Evolutionary conservation across 2,888 invertebrate species (phyloP).

Genomic region (Thymelicus lineola): DNA sequence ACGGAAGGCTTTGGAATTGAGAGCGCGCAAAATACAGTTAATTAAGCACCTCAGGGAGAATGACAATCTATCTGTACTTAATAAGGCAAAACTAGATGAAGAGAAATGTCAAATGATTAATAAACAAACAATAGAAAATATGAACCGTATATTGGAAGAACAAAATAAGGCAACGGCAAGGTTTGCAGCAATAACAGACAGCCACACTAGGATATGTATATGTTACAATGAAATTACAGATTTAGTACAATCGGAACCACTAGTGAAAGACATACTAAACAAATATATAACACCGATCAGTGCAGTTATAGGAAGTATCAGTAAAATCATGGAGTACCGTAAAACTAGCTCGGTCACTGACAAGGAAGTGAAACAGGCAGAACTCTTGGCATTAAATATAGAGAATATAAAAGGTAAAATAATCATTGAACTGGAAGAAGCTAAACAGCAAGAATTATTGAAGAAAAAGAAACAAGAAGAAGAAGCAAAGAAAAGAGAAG

Average conservation of each 20-base stretch:
- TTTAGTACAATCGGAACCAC: conserved; percentile 72
- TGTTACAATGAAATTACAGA: conserved; percentile 83
- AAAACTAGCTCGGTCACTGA: conserved; percentile 73
- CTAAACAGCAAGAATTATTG: conserved; percentile 57
- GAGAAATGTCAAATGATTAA: conserved; percentile 77
- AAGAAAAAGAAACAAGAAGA: conserved; percentile 62
- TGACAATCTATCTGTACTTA: conserved; percentile 76
- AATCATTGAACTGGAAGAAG: conserved; percentile 62
- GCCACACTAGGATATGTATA: conserved; percentile 83
- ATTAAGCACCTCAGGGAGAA: conserved; percentile 76
- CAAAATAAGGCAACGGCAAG: conserved; percentile 74
- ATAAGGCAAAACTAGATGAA: conserved; percentile 77
- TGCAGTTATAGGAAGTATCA: conserved; percentile 70
- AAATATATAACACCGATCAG: conserved; percentile 73
- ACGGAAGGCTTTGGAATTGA: conserved; percentile 71
- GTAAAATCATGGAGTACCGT: conserved; percentile 73
- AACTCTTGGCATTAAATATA: conserved; percentile 73
- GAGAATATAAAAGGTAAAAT: conserved; percentile 78
- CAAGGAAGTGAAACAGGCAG: conserved; percentile 84
- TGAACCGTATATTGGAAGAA: conserved; percentile 80
- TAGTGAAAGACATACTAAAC: conserved; percentile 68
- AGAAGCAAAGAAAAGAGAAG: conserved; percentile 57
- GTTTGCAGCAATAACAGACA: conserved; percentile 84
- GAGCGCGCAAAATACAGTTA: conserved; percentile 68
- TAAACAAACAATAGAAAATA: conserved; percentile 73